Percentiles rank a stretch among this genome's conserved stretches.
Evolutionary conservation across 2,797 vertebrate species (phyloP).

Genomic region (Notolepis coatsorum): DNA sequence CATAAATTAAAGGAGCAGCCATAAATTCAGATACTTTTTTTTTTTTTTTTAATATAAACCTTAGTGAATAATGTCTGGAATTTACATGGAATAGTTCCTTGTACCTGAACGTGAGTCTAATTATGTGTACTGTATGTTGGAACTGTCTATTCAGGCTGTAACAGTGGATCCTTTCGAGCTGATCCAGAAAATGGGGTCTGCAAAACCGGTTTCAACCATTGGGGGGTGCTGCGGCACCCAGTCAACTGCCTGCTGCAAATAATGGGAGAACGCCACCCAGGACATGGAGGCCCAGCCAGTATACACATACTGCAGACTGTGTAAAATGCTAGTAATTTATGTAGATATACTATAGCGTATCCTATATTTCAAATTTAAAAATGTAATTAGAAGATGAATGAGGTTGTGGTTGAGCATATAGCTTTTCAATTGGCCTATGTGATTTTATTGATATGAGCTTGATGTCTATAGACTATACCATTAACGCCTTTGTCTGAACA

Average conservation of each 20-base stretch:
- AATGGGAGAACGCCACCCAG: conserved; percentile 29
- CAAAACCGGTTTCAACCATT: conserved; percentile 55
- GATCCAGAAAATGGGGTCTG: conserved; percentile 51
- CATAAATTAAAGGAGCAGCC: conserved; percentile 4
- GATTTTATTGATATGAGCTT: not conserved
- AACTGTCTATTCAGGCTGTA: conserved; percentile 63
- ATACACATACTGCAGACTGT: conserved; percentile 22
- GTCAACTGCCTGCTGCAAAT: conserved; percentile 74
- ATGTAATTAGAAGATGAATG: too few species aligned
- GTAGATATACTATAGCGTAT: conserved; percentile 5
- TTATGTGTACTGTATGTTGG: conserved; percentile 10
- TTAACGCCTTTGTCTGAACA: not conserved
- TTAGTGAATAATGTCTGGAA: not conserved
- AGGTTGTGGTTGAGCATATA: too few species aligned
- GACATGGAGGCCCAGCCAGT: conserved; percentile 21
- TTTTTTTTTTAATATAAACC: not conserved
- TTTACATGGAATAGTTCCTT: not conserved
- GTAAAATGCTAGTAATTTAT: not conserved
- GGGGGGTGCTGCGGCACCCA: conserved; percentile 78
- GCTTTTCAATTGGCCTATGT: not conserved
- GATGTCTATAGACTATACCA: not conserved
- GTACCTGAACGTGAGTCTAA: not conserved
- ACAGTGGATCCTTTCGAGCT: conserved; percentile 79
- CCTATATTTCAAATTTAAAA: not conserved
- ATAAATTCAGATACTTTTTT: not conserved